Evolutionary conservation across 2,113 vertebrate species (phyloP).

Genomic region (Cacatua alba): DNA sequence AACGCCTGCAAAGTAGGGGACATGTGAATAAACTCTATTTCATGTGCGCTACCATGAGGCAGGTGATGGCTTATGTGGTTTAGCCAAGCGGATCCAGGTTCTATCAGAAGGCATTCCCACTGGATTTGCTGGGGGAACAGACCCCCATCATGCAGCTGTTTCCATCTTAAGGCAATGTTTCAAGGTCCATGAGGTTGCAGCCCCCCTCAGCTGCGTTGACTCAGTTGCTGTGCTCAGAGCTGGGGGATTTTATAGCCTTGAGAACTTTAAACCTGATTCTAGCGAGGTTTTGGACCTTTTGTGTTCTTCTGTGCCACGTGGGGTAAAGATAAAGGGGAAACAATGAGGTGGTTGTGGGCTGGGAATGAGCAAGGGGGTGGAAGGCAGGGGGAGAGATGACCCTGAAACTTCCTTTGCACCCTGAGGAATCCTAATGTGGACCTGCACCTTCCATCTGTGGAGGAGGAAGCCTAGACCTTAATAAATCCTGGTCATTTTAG

Average conservation of each 20-base stretch:
- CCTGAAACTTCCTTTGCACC: neutral
- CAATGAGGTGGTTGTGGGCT: neutral
- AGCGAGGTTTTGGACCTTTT: neutral
- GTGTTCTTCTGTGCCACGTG: neutral
- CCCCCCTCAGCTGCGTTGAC: neutral
- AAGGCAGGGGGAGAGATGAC: neutral
- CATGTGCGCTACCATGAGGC: accelerated
- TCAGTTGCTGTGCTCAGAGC: neutral
- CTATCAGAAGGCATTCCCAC: neutral
- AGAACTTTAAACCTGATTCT: neutral
- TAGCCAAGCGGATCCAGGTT: neutral
- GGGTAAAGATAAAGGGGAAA: neutral
- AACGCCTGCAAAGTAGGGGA: neutral
- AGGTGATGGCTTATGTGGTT: neutral
- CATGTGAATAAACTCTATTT: neutral
- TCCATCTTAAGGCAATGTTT: neutral
- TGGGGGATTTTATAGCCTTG: neutral
- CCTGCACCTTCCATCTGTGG: neutral
- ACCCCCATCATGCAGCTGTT: neutral
- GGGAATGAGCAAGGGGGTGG: neutral
- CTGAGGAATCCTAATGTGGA: neutral
- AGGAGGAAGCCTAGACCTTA: neutral
- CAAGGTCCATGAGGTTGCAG: neutral
- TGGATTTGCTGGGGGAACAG: neutral
- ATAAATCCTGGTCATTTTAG: neutral